Conservation (phyloP, 1,140 invertebrate species). For the Drosophila lacteicornis region DNA sequence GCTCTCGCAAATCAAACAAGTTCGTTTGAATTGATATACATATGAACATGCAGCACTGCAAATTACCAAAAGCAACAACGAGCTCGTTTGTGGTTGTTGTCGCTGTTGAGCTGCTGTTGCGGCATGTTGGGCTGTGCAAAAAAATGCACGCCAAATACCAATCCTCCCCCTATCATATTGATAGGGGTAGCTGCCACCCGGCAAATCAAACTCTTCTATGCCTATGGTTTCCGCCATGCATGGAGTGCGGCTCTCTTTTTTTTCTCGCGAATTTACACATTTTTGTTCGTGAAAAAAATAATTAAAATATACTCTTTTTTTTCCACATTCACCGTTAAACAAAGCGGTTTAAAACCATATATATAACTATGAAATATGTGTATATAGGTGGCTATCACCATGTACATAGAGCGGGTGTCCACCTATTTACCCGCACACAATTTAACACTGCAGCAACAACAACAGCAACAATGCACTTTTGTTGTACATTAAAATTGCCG, state of each 20-base stretch:
- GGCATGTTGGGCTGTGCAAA: constrained; percentile 51
- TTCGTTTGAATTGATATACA: neutral
- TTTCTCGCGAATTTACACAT: constrained; percentile 47
- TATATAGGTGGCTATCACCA: constrained; percentile 42
- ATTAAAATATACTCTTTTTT: constrained; percentile 57
- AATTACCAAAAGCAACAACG: constrained; percentile 46
- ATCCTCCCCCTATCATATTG: constrained; percentile 36
- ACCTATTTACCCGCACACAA: constrained; percentile 66
- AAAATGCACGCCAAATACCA: constrained; percentile 71
- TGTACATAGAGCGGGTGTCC: constrained; percentile 56
- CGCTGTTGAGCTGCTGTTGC: constrained; percentile 50
- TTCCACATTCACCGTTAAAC: constrained; percentile 23
- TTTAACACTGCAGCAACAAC: constrained; percentile 36
- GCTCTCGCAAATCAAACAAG: constrained; percentile 48
- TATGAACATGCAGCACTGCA: constrained; percentile 27
- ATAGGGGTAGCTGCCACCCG: constrained; percentile 32
- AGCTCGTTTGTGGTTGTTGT: constrained; percentile 43
- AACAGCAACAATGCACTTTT: constrained; percentile 67
- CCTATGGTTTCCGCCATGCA: neutral
- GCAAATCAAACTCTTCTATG: constrained; percentile 28
- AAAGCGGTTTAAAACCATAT: constrained; percentile 61
- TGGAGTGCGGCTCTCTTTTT: constrained; percentile 31
- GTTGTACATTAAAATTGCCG: constrained; percentile 80
- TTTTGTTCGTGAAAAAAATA: constrained; percentile 74
- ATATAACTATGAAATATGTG: constrained; percentile 38